Evolutionary conservation across 2,888 invertebrate genomes (phyloP), one percentile per base, ranked within the genome.

Genomic region (Eutolmus rufibarbis): DNA sequence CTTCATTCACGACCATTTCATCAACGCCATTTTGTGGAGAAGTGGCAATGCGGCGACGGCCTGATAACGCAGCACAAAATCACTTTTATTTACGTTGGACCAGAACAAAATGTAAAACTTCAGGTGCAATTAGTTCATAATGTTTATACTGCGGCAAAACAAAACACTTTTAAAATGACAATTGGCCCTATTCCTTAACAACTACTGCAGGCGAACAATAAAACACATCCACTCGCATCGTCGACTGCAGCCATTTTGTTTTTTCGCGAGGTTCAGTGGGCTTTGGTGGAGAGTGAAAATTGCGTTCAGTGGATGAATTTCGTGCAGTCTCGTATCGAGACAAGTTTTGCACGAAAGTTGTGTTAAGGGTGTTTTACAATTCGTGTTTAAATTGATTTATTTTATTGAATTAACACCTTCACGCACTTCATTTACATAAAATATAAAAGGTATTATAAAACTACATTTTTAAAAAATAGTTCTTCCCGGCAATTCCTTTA

Each of bases 181-280:
- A 86, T 77, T 86, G 66, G 56, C 56, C n/a, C 34, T 56, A 56
- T 86, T 77, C 86, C 57, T 86, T 86, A 86, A 77, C 56, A 79
- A 88, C 87, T 88, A 87, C 34, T 81, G 85, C 81, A 79, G 85
- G 66, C 34, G 87, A 88, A 86, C 87, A 88, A 87, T 87, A 88
- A 88, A 88, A 88, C 87, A 88, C 78, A 74, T 87, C 87, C 86
- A 88, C 85, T 46, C 88, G 74, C 23, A 85, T 85, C 86, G 79
- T 40, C 74, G 85, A 87, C 79, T 87, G 81, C 56, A 43, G 88
- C 88, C 88, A 88, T 88, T 88, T 88, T 88, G 88, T 88, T 88
- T 87, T 86, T 74, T 43, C 74, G 23, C 77, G 74, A 85, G 79
- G 87, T 88, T 87, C 88, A 88, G 85, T 87, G 87, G 87, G 86